Percentiles rank a stretch among this genome's conserved stretches.
Evolutionary conservation across 2,113 vertebrate genomes (phyloP).

Genomic region (Hippocampus comes): DNA sequence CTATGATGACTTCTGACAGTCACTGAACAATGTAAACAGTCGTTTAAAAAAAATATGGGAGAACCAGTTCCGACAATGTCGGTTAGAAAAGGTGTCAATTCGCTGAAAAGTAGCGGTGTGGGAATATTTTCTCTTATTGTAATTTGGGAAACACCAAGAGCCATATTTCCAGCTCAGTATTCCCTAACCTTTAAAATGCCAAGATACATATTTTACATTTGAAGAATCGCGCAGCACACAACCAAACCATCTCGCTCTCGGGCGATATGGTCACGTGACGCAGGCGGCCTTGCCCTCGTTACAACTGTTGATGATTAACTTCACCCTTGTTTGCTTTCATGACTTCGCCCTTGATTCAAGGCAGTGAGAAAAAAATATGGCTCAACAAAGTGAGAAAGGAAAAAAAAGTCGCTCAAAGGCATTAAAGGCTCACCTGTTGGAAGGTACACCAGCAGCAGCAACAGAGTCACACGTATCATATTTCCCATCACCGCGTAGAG

Average conservation of each 20-base stretch:
- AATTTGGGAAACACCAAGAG: too few species aligned
- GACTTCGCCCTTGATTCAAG: neutral
- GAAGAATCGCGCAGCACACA: too few species aligned
- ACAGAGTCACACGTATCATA: conserved; percentile 45
- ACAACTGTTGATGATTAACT: conserved; percentile 67
- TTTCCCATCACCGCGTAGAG: conserved; percentile 55
- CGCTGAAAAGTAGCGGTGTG: too few species aligned
- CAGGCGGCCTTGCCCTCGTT: conserved; percentile 47
- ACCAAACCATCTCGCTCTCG: too few species aligned
- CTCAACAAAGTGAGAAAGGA: neutral
- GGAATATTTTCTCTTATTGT: too few species aligned
- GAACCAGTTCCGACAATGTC: neutral
- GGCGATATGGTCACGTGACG: conserved; percentile 33
- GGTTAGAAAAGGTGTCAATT: too few species aligned
- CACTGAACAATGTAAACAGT: neutral
- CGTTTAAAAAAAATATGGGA: neutral
- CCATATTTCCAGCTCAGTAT: too few species aligned
- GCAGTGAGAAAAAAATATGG: fast-evolving
- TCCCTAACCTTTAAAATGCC: too few species aligned
- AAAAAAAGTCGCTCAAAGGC: neutral
- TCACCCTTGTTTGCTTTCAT: conserved; percentile 5
- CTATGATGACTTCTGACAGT: neutral
- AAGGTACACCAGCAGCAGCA: conserved; percentile 57
- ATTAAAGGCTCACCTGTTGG: conserved; percentile 62
- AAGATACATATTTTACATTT: too few species aligned